phyloP scores from a whole-genome alignment of 2,888 invertebrate genomes.

The Notodonta dromedarius region DNA sequence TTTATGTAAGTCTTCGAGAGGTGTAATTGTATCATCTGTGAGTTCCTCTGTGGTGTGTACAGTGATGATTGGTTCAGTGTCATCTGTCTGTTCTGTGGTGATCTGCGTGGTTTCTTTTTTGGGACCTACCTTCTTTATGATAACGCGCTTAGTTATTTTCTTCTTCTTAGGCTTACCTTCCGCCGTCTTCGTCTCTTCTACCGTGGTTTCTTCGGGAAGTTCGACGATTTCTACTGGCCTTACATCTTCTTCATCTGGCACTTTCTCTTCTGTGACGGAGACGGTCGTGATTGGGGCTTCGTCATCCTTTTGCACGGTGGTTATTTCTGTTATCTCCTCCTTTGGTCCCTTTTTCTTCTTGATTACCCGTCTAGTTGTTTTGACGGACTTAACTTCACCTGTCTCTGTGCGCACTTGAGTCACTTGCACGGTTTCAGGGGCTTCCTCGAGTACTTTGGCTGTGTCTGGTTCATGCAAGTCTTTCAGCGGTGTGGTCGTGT shows the following conservation, averaged over 20 bases:
- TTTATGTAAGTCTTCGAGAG: conserved; percentile 14
- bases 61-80: conserved; percentile 42
- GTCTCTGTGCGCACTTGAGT: conserved; percentile 8
- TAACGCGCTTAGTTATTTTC: conserved; percentile 49
- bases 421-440: conserved; percentile 8
- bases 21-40: conserved; percentile 18
- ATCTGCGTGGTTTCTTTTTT: conserved; percentile 58
- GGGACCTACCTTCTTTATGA: conserved; percentile 49
- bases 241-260: not conserved
- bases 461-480: conserved; percentile 3
- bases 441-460: conserved; percentile 2
- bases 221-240: conserved; percentile 7
- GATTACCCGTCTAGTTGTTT: conserved; percentile 8
- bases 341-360: conserved; percentile 14
- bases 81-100: conserved; percentile 50
- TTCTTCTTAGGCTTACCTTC: conserved; percentile 43
- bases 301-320: conserved; percentile 8
- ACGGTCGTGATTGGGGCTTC: conserved; percentile 7
- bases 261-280: conserved; percentile 7
- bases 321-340: conserved; percentile 15
- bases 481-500: conserved; percentile 5
- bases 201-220: conserved; percentile 11
- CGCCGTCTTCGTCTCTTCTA: conserved; percentile 4
- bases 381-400: conserved; percentile 9
- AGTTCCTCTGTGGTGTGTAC: conserved; percentile 28